Conservation (phyloP, 2,888 invertebrate species). For the Cephus sareptanus region DNA sequence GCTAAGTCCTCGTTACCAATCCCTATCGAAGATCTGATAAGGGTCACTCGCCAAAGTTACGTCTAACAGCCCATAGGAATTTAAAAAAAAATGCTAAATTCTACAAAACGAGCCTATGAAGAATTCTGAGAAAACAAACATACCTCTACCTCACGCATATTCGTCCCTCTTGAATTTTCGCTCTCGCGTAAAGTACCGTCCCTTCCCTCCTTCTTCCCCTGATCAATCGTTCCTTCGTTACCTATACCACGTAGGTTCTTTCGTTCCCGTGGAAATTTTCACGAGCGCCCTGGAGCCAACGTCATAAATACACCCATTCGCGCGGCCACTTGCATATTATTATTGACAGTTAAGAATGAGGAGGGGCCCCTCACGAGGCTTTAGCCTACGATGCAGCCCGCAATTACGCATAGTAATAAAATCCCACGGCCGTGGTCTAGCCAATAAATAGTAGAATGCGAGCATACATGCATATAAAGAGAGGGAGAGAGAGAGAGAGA, state of each 20-base stretch:
- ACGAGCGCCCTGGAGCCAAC: constrained; percentile 34
- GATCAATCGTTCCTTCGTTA: neutral
- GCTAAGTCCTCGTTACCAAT: neutral
- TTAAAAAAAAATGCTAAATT: neutral
- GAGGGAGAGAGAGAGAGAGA: constrained; percentile 19
- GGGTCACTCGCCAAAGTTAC: neutral
- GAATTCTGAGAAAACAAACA: neutral
- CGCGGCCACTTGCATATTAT: constrained; percentile 40
- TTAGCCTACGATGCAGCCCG: constrained; percentile 30
- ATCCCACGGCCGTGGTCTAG: constrained; percentile 34
- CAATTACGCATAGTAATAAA: constrained; percentile 46
- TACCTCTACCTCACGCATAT: neutral
- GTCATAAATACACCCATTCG: constrained; percentile 40
- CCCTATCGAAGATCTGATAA: neutral
- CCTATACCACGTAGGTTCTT: neutral
- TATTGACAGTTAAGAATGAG: constrained; percentile 36
- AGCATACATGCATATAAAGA: constrained; percentile 4
- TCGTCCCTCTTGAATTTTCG: neutral
- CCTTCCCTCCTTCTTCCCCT: neutral
- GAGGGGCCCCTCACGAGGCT: constrained; percentile 14
- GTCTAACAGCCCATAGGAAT: neutral
- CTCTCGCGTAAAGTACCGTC: neutral
- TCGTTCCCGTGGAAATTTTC: constrained; percentile 33
- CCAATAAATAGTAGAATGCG: constrained; percentile 46
- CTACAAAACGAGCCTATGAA: neutral